phyloP scores from a whole-genome alignment of 1,140 invertebrate species.

The Drosophila ironensis region DNA sequence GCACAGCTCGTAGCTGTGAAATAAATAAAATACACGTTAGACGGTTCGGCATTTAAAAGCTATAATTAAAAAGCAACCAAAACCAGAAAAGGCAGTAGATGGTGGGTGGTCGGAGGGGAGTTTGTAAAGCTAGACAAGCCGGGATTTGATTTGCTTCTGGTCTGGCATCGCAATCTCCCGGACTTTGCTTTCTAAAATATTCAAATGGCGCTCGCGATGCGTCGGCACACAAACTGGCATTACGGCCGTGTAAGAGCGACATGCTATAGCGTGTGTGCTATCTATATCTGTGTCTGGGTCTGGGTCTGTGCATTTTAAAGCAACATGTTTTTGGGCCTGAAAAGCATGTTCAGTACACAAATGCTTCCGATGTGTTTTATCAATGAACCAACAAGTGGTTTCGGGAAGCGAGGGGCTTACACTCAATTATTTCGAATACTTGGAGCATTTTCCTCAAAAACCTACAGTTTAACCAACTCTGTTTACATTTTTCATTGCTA shows the following conservation, averaged over 20 bases:
- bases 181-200: conserved; percentile 64
- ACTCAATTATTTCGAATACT: not conserved
- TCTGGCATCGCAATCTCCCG: conserved; percentile 21
- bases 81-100: conserved; percentile 11
- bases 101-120: not conserved
- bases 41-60: conserved; percentile 71
- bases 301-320: conserved; percentile 60
- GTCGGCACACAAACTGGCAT: conserved; percentile 72
- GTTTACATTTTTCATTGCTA: too few species aligned
- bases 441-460: not conserved
- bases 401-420: not conserved
- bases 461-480: too few species aligned
- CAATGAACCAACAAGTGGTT: conserved; percentile 21
- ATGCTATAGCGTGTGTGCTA: conserved; percentile 16
- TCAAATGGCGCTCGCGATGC: conserved; percentile 59
- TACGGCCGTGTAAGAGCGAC: conserved; percentile 67
- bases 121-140: conserved; percentile 47
- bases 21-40: conserved; percentile 80
- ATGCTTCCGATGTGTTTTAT: conserved; percentile 32
- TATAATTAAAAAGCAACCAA: conserved; percentile 80
- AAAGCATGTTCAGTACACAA: conserved; percentile 49
- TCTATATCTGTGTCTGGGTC: conserved; percentile 32
- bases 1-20: conserved; percentile 68
- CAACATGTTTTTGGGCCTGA: conserved; percentile 19
- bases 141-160: conserved; percentile 46